A percentile compares a stretch with the other conserved stretches of the same genome.
Conservation (phyloP, 1,140 invertebrate species). For the Hyles euphorbiae region DNA sequence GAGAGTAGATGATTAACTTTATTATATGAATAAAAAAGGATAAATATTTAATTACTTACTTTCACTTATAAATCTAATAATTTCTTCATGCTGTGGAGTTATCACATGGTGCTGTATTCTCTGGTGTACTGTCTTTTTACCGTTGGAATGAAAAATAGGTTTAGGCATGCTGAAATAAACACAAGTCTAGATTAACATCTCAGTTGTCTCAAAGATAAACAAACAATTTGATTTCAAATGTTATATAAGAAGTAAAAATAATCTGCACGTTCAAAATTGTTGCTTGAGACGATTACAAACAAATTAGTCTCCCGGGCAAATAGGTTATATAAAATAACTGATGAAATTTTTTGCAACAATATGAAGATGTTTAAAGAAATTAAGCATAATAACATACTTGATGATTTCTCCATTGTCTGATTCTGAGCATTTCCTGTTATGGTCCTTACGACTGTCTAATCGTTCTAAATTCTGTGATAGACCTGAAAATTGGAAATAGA, state of each 20-base stretch:
- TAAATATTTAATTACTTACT: constrained; percentile 70
- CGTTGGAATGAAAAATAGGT: constrained; percentile 83
- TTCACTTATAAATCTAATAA: constrained; percentile 84
- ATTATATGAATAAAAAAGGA: too few species aligned
- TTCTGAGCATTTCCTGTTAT: constrained; percentile 77
- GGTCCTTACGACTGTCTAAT: constrained; percentile 80
- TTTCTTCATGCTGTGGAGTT: constrained; percentile 83
- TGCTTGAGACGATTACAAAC: constrained; percentile 6
- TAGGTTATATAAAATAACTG: constrained; percentile 72
- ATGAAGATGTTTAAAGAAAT: constrained; percentile 38
- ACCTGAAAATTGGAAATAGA: constrained; percentile 69
- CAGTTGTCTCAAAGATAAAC: not conserved
- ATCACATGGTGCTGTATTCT: constrained; percentile 81
- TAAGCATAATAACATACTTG: constrained; percentile 64
- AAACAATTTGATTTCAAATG: too few species aligned
- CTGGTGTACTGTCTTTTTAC: constrained; percentile 79
- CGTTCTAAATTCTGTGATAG: constrained; percentile 82
- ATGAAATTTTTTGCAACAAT: constrained; percentile 46
- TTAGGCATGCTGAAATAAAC: constrained; percentile 78
- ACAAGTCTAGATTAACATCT: constrained; percentile 6
- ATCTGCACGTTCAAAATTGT: constrained; percentile 1
- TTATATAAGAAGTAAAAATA: constrained; percentile 1
- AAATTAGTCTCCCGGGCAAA: constrained; percentile 24
- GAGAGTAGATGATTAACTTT: too few species aligned
- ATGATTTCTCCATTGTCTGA: constrained; percentile 76